These are phyloP conservation scores for Hemicentrotus pulcherrimus DNA, from an alignment of 35 echinoderm and acorn worm genomes.

Conservation along the genomic window DNA sequence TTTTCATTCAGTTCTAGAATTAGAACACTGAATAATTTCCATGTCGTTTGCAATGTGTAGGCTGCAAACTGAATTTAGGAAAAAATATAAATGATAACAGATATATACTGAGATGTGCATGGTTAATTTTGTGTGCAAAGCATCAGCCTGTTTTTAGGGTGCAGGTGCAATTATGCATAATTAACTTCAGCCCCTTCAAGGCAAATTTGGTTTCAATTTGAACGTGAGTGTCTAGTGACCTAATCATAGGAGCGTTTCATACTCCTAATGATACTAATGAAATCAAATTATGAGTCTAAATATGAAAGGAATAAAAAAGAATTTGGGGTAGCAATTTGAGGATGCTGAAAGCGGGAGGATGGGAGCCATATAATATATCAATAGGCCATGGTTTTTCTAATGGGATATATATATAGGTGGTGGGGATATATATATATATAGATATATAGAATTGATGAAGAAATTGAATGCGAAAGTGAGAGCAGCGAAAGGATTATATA, in stretches of 20 bases:
- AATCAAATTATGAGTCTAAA: not conserved
- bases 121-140: constrained; percentile 57
- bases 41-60: not conserved
- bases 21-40: not conserved
- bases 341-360: not conserved
- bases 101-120: constrained; percentile 42
- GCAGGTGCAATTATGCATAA: constrained; percentile 25
- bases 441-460: constrained; percentile 48
- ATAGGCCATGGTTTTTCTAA: not conserved
- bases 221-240: not conserved
- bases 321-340: not conserved
- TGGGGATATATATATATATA: constrained; percentile 26
- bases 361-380: not conserved
- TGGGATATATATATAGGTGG: not conserved
- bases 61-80: not conserved
- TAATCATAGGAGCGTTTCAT: too few species aligned
- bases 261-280: not conserved
- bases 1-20: not conserved
- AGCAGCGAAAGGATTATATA: constrained; percentile 33
- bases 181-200: not conserved
- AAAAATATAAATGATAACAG: not conserved
- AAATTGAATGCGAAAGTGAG: constrained; percentile 49
- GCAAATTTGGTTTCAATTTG: not conserved
- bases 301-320: not conserved
- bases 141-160: constrained; percentile 46